phyloP scores from a whole-genome alignment of 2,888 invertebrate species.

The Pilophorus perplexus region DNA sequence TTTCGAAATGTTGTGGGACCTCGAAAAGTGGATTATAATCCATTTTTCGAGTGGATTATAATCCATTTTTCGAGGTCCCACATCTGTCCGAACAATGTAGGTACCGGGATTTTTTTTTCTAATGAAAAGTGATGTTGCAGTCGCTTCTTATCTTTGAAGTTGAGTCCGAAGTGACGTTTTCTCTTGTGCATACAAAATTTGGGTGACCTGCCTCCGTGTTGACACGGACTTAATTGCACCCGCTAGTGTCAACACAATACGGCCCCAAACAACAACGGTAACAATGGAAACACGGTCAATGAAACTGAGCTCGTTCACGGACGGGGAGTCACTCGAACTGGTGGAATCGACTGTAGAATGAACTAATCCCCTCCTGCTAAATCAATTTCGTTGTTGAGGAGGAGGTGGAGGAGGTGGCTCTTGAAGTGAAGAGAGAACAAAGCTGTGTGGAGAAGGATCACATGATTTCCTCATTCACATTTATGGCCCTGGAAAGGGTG shows the following conservation, averaged over 20 bases:
- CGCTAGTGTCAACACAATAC: conserved; percentile 6
- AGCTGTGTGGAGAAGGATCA: conserved; percentile 20
- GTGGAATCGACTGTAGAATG: too few species aligned
- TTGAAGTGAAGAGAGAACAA: conserved; percentile 15
- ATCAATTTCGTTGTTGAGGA: conserved; percentile 15
- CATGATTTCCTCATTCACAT: conserved; percentile 20
- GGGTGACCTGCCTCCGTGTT: conserved; percentile 2
- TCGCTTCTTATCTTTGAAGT: too few species aligned
- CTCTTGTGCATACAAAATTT: neutral
- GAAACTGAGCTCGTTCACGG: conserved; percentile 1
- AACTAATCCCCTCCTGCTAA: neutral
- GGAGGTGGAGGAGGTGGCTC: too few species aligned
- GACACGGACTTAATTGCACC: neutral
- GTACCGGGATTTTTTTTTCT: too few species aligned
- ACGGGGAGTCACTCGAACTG: too few species aligned
- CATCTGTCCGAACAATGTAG: too few species aligned
- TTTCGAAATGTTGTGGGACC: too few species aligned
- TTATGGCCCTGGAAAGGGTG: neutral
- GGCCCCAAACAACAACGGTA: neutral
- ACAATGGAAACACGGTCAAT: neutral
- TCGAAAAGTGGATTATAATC: too few species aligned
- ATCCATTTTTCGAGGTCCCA: too few species aligned
- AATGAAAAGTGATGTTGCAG: too few species aligned
- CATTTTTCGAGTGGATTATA: too few species aligned
- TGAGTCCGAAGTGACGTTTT: too few species aligned